phyloP scores from a whole-genome alignment of 2,113 vertebrate genomes.

The Podocnemis expansa region DNA sequence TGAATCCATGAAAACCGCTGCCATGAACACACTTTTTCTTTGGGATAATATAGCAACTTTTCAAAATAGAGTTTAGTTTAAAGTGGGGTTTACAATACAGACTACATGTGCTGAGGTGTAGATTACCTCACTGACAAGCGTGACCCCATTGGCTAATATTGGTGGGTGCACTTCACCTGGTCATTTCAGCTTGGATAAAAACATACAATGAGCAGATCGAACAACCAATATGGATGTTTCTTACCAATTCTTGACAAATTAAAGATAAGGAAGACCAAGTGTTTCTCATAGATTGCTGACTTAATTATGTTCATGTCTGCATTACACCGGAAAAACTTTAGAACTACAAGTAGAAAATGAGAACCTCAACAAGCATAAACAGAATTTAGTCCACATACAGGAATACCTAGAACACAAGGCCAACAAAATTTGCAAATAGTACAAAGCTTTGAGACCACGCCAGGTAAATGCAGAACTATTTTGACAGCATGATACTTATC shows the following conservation, averaged over 20 bases:
- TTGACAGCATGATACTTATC: background rate
- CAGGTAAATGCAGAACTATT: background rate
- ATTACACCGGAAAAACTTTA: constrained; percentile 39
- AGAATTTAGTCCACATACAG: constrained; percentile 13
- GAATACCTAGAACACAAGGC: background rate
- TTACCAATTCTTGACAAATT: constrained; percentile 70
- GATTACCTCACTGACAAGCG: background rate
- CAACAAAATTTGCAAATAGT: background rate
- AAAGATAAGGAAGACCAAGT: constrained; percentile 53
- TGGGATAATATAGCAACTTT: background rate
- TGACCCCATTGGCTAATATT: constrained; percentile 27
- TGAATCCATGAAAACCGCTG: background rate
- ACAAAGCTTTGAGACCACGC: background rate
- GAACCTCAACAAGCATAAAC: constrained; percentile 36
- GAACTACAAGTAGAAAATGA: constrained; percentile 59
- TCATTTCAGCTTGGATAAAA: constrained; percentile 64
- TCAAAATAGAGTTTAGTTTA: background rate
- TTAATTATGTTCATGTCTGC: constrained; percentile 37
- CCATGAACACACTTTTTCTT: background rate
- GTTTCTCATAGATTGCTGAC: constrained; percentile 55
- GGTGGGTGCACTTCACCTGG: constrained; percentile 42
- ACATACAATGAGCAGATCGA: constrained; percentile 66
- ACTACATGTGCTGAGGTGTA: background rate
- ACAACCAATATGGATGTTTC: constrained; percentile 68
- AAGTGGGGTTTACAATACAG: background rate